Conservation (phyloP, 2,113 vertebrate species). For the Crotophaga sulcirostris region DNA sequence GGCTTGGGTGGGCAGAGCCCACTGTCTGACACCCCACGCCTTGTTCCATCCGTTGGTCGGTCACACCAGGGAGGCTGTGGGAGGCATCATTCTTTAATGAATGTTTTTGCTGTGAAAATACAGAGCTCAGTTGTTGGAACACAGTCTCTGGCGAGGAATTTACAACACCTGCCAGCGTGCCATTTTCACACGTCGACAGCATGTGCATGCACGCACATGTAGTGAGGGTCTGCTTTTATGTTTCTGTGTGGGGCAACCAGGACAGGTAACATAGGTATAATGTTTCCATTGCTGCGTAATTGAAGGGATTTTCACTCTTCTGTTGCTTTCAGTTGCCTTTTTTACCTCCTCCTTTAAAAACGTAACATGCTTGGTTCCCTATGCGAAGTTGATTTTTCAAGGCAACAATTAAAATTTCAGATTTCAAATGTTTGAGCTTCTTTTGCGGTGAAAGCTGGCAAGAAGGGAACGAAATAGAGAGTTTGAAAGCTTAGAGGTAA, state of each 20-base stretch:
- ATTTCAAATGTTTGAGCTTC: background rate
- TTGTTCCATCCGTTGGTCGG: accelerated
- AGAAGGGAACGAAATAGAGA: background rate
- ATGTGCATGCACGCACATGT: accelerated
- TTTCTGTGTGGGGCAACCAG: background rate
- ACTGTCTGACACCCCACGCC: background rate
- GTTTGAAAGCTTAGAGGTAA: constrained; percentile 1
- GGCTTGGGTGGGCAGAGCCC: background rate
- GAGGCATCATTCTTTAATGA: background rate
- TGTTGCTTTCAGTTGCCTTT: background rate
- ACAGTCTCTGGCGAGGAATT: background rate
- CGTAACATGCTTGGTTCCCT: background rate
- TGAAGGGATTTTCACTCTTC: background rate
- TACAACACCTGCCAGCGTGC: background rate
- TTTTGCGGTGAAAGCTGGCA: background rate
- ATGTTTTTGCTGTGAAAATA: background rate
- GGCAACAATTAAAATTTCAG: background rate
- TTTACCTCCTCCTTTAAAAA: background rate
- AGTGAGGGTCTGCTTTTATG: background rate
- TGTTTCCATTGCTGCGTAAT: background rate
- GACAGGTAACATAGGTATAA: accelerated
- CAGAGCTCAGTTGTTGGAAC: background rate
- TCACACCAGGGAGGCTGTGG: background rate
- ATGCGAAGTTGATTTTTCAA: background rate
- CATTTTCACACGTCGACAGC: background rate